phyloP scores from a whole-genome alignment of 2,888 invertebrate species.

The Liopterus haemorrhoidalis region DNA sequence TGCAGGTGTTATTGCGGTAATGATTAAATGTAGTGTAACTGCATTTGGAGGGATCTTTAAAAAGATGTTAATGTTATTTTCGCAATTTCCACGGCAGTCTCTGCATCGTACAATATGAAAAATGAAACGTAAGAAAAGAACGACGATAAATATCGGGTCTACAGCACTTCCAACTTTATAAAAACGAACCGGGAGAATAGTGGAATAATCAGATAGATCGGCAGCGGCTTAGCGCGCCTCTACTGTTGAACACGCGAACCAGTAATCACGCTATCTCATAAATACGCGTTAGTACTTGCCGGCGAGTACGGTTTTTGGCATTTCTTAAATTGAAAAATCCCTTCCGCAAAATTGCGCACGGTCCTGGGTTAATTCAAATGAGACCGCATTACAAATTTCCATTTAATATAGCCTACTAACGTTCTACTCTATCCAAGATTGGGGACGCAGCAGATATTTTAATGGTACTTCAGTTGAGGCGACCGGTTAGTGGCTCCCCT shows the following conservation, averaged over 20 bases:
- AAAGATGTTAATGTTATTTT: slow-evolving; percentile 13
- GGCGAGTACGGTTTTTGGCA: slow-evolving; percentile 29
- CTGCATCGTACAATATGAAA: slow-evolving; percentile 14
- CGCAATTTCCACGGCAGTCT: slow-evolving; percentile 8
- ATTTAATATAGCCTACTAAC: no score
- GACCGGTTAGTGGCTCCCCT: no score
- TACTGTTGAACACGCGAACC: slow-evolving; percentile 15
- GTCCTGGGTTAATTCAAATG: slow-evolving; percentile 17
- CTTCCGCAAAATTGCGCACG: slow-evolving; percentile 27
- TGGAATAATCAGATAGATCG: slow-evolving; percentile 18
- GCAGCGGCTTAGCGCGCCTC: slow-evolving; percentile 16
- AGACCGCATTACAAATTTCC: slow-evolving; percentile 16
- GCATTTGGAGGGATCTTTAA: no score
- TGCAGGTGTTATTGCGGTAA: no score
- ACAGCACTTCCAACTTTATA: slow-evolving; percentile 10
- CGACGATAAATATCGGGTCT: slow-evolving; percentile 13
- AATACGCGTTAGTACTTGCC: slow-evolving; percentile 16
- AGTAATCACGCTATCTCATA: slow-evolving; percentile 20
- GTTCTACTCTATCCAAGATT: no score
- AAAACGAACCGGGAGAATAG: slow-evolving; percentile 8
- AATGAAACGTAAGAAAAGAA: slow-evolving; percentile 14
- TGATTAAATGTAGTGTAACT: no score
- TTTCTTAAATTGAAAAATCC: slow-evolving; percentile 31
- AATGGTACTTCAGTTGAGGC: no score
- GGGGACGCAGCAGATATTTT: no score